Evolutionary conservation across 1,140 invertebrate species (phyloP).

Genomic region (Heliconius hewitsoni): DNA sequence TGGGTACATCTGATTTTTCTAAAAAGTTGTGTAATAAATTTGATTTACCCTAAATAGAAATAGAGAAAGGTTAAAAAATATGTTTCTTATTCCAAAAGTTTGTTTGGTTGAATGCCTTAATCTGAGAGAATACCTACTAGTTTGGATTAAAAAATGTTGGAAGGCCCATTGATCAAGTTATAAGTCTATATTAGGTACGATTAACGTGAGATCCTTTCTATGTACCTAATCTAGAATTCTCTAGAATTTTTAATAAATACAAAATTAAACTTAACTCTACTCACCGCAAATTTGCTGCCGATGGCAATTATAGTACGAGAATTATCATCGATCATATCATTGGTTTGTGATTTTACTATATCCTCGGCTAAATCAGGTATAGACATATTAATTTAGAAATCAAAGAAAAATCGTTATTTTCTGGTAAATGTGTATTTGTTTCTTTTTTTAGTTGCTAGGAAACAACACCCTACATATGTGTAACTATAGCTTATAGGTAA

Average conservation of each 20-base stretch:
- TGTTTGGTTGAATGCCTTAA: no score
- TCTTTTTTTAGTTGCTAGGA: constrained; percentile 22
- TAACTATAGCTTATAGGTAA: no score
- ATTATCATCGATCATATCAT: constrained; percentile 41
- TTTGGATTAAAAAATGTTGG: no score
- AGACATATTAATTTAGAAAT: constrained; percentile 46
- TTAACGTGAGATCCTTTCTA: no score
- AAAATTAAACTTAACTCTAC: constrained; percentile 29
- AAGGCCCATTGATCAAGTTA: no score
- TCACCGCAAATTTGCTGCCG: constrained; percentile 65
- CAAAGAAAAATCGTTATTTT: neutral
- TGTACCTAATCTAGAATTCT: no score
- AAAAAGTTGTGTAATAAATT: constrained; percentile 90
- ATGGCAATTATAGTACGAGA: constrained; percentile 56
- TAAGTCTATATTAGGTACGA: no score
- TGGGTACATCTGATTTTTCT: constrained; percentile 89
- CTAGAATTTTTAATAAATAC: neutral
- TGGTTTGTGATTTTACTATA: constrained; percentile 48
- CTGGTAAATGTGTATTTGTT: neutral
- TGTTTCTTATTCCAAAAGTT: no score
- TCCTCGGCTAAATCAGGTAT: constrained; percentile 62
- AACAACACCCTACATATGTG: neutral
- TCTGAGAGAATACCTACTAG: no score
- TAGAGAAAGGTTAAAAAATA: no score
- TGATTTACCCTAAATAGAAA: constrained; percentile 88